These are phyloP conservation scores for Prunella strophiata DNA, from an alignment of 2,797 vertebrate genomes.

Conservation along the genomic window DNA sequence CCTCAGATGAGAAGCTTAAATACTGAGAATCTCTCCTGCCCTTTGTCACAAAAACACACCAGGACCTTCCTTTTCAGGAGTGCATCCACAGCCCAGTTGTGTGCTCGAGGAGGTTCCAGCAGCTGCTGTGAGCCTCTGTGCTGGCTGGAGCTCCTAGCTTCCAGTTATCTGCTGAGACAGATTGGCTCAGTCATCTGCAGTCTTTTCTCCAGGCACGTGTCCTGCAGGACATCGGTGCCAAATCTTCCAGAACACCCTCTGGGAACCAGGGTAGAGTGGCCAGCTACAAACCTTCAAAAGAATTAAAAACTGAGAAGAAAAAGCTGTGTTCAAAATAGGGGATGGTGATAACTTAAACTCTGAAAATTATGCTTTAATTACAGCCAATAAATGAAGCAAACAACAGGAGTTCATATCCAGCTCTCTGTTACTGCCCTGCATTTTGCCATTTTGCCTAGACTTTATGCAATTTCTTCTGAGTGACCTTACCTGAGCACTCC, in stretches of 20 bases:
- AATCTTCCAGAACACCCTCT: background rate
- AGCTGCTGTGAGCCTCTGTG: background rate
- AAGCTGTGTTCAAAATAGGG: background rate
- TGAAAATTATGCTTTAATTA: background rate
- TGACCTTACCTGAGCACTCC: background rate
- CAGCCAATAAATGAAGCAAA: background rate
- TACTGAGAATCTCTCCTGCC: background rate
- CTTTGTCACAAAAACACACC: fast-evolving
- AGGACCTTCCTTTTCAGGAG: background rate
- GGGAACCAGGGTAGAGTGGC: background rate
- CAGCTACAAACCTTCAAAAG: background rate
- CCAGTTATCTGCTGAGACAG: conserved; percentile 5
- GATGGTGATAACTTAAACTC: background rate
- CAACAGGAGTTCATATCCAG: background rate
- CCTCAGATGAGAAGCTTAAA: background rate
- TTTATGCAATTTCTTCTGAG: background rate
- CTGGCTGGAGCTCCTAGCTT: background rate
- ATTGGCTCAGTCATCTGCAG: background rate
- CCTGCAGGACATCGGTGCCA: background rate
- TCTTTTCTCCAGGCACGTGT: background rate
- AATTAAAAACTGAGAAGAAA: background rate
- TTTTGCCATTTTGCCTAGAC: background rate
- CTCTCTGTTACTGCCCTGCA: background rate
- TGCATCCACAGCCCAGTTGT: background rate
- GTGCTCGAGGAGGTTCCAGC: background rate